Conservation (phyloP, 2,797 vertebrate species). For the Decapterus maruadsi region DNA sequence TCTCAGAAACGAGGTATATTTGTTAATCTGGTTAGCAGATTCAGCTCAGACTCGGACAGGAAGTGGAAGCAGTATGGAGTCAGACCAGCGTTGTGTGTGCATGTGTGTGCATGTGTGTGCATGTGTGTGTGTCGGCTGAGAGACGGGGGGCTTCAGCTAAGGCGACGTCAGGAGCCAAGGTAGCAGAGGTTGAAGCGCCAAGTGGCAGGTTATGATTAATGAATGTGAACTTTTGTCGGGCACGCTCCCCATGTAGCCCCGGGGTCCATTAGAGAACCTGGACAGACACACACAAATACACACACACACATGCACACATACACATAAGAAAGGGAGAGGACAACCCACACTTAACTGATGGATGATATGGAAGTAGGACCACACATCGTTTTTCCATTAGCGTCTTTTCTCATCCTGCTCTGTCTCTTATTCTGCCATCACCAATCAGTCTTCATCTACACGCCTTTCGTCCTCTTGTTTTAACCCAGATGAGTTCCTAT, state of each 20-base stretch:
- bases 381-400: slow-evolving; percentile 72
- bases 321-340: slow-evolving; percentile 20
- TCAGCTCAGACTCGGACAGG: neutral
- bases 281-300: slow-evolving; percentile 29
- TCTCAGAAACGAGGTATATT: neutral
- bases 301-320: neutral
- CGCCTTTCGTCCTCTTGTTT: slow-evolving; percentile 12
- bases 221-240: slow-evolving; percentile 78
- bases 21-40: neutral
- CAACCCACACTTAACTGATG: slow-evolving; percentile 55
- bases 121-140: neutral
- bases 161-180: slow-evolving; percentile 22
- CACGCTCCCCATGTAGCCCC: slow-evolving; percentile 42
- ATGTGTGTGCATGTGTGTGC: too few relatives aligned
- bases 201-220: slow-evolving; percentile 81
- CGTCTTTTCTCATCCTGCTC: slow-evolving; percentile 54
- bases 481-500: slow-evolving; percentile 6
- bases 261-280: slow-evolving; percentile 66
- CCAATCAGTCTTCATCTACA: slow-evolving; percentile 48
- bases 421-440: slow-evolving; percentile 41
- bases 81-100: slow-evolving; percentile 2
- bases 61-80: neutral
- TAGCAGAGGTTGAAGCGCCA: slow-evolving; percentile 55
- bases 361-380: slow-evolving; percentile 60
- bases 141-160: slow-evolving; percentile 18